These are phyloP conservation scores for Astyanax mexicanus DNA, from an alignment of 2,797 vertebrate genomes.

Conservation along the genomic window DNA sequence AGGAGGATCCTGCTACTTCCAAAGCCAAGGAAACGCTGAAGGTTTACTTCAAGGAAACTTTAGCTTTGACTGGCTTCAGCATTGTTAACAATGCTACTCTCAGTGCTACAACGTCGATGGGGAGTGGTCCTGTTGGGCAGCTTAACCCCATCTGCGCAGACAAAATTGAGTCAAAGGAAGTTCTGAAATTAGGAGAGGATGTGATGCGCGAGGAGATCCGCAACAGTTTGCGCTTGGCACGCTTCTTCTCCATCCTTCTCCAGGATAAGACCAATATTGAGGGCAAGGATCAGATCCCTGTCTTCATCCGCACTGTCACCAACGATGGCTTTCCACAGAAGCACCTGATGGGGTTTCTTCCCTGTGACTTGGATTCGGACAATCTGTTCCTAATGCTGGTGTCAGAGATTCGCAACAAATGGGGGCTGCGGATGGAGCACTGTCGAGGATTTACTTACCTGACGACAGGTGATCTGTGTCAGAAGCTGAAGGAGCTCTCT, in stretches of 20 bases:
- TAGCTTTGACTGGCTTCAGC: conserved; percentile 86
- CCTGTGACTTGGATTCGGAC: conserved; percentile 85
- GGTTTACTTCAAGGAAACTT: conserved; percentile 85
- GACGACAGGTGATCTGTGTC: conserved; percentile 87
- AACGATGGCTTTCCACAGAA: conserved; percentile 91
- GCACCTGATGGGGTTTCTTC: conserved; percentile 92
- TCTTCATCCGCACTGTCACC: conserved; percentile 91
- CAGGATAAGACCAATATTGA: conserved; percentile 89
- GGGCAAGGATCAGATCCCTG: conserved; percentile 89
- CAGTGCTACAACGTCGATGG: conserved; percentile 84
- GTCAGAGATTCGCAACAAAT: conserved; percentile 88
- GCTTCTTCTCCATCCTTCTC: conserved; percentile 93
- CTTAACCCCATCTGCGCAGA: conserved; percentile 88
- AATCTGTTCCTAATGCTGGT: conserved; percentile 89
- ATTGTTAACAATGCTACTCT: conserved; percentile 82
- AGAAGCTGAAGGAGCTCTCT: conserved; percentile 93
- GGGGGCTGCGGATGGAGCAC: conserved; percentile 95
- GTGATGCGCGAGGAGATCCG: conserved; percentile 92
- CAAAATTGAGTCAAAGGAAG: conserved; percentile 90
- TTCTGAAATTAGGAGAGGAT: conserved; percentile 90
- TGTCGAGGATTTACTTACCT: conserved; percentile 93
- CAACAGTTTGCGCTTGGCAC: conserved; percentile 82
- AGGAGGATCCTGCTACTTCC: conserved; percentile 67
- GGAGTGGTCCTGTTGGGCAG: conserved; percentile 82
- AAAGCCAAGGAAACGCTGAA: conserved; percentile 83